Conservation (phyloP, 2,888 invertebrate genomes). For the Anorthoa munda region DNA sequence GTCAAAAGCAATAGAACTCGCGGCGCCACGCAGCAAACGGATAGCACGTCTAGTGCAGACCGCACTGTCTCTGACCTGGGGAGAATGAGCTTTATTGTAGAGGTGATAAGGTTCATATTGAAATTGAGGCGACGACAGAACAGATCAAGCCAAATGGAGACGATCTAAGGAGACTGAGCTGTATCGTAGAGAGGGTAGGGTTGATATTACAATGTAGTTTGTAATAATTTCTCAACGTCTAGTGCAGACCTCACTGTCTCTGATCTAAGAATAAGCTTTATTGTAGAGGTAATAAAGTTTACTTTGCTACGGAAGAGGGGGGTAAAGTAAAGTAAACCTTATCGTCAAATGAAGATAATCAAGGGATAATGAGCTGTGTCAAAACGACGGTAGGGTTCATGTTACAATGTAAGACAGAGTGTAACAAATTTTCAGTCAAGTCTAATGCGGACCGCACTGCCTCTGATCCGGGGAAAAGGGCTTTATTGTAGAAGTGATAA, state of each 20-base stretch:
- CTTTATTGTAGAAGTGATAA: not conserved
- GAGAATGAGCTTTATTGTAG: conserved; percentile 19
- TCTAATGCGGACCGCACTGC: conserved; percentile 92
- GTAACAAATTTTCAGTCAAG: no score
- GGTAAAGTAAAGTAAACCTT: no score
- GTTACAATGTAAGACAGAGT: no score
- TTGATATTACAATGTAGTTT: no score
- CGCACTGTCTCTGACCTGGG: conserved; percentile 85
- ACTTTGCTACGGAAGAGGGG: no score
- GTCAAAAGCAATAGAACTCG: conserved; percentile 94
- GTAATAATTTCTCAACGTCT: conserved; percentile 92
- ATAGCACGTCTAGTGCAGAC: conserved; percentile 94
- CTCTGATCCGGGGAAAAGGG: conserved; percentile 74
- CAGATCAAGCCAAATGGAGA: no score
- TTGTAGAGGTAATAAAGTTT: not conserved
- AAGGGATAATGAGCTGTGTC: no score
- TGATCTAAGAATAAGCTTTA: conserved; percentile 71
- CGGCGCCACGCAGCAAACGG: conserved; percentile 97
- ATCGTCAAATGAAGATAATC: no score
- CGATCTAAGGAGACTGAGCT: no score
- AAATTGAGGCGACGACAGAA: no score
- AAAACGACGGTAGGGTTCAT: no score
- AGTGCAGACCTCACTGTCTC: conserved; percentile 89
- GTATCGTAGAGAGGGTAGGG: no score
- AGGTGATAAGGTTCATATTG: not conserved